Evolutionary conservation across 2,113 vertebrate genomes (phyloP).

Genomic region (Lanius ludovicianus): DNA sequence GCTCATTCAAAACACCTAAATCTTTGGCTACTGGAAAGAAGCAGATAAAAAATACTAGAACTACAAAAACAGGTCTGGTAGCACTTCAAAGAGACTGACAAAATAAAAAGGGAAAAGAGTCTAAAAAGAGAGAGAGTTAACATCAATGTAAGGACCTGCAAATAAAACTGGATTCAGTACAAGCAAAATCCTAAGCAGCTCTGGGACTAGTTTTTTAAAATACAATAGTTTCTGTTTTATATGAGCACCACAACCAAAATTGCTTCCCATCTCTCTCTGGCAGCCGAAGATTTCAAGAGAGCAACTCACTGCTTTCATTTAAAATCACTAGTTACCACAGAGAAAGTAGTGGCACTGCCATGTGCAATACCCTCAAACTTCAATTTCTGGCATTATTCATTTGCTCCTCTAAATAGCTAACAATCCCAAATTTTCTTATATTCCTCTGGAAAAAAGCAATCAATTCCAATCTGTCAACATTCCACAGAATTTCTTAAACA

Average conservation of each 20-base stretch:
- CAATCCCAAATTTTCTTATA: neutral
- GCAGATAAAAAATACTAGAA: slow-evolving; percentile 72
- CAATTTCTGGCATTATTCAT: neutral
- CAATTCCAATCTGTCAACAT: neutral
- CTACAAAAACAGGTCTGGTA: slow-evolving; percentile 70
- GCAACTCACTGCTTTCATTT: neutral
- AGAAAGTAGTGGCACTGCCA: neutral
- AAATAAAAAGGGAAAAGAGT: slow-evolving; percentile 21
- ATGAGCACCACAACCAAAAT: neutral
- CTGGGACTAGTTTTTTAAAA: neutral
- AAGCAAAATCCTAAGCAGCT: neutral
- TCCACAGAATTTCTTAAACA: neutral
- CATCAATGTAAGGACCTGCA: neutral
- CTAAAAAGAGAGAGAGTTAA: slow-evolving; percentile 4
- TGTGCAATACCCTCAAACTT: neutral
- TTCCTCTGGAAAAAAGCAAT: neutral
- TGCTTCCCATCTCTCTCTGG: neutral
- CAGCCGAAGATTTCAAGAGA: neutral
- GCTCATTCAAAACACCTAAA: slow-evolving; percentile 83
- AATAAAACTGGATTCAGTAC: slow-evolving; percentile 1
- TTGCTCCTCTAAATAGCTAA: neutral
- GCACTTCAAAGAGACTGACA: slow-evolving; percentile 71
- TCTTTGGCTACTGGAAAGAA: slow-evolving; percentile 79
- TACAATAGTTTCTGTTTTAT: neutral
- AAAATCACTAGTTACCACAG: neutral